Conservation (phyloP, 2,797 vertebrate species). For the Linurgus olivaceus region DNA sequence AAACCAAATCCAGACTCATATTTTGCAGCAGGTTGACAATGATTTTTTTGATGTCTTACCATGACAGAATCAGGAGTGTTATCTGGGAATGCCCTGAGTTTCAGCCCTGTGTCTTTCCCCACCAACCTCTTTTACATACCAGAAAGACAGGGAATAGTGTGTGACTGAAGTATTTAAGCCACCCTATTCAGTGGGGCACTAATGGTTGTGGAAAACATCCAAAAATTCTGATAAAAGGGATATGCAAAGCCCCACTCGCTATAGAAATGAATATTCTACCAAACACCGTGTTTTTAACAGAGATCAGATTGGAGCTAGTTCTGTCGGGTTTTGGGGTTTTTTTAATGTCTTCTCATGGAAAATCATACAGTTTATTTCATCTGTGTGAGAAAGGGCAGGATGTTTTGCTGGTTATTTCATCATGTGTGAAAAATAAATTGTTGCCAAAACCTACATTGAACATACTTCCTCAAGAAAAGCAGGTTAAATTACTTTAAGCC, state of each 20-base stretch:
- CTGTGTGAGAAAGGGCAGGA: slow-evolving; percentile 38
- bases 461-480: slow-evolving; percentile 50
- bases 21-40: neutral
- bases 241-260: neutral
- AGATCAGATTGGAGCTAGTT: neutral
- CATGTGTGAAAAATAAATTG: slow-evolving; percentile 23
- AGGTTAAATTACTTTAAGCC: slow-evolving; percentile 27
- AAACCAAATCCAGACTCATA: neutral
- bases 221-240: neutral
- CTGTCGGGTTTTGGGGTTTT: neutral
- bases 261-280: neutral
- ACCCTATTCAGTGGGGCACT: neutral
- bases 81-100: neutral
- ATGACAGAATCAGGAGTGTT: neutral
- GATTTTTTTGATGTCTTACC: neutral
- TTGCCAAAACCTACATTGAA: slow-evolving; percentile 25
- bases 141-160: neutral
- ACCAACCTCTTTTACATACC: neutral
- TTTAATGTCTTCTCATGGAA: neutral
- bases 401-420: slow-evolving; percentile 52
- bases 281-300: neutral
- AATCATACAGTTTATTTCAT: neutral
- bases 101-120: neutral
- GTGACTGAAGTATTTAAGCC: neutral
- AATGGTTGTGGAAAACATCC: neutral